Percentiles rank a stretch among this genome's conserved stretches.
These are phyloP conservation scores for Phymorhynchus buccinoides DNA, from an alignment of 1,140 invertebrate species.

Conservation along the genomic window DNA sequence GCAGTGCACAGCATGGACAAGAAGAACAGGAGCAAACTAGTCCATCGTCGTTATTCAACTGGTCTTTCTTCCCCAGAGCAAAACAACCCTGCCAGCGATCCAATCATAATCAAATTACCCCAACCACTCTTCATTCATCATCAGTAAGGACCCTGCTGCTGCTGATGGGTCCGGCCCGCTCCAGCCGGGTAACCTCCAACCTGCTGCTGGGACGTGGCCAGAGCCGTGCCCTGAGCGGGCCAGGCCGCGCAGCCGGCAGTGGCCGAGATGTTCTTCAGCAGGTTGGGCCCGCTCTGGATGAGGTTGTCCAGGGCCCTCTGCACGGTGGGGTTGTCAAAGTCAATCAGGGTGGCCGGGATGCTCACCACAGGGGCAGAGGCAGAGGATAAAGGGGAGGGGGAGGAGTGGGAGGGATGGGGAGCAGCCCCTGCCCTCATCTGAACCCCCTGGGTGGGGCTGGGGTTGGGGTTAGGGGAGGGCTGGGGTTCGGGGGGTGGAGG, in stretches of 20 bases:
- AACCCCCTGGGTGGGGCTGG: too few species aligned
- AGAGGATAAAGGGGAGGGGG: not conserved
- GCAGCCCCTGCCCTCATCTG: not conserved
- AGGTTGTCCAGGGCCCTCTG: constrained; percentile 74
- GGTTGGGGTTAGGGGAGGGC: not conserved
- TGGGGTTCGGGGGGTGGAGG: not conserved
- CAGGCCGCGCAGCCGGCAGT: not conserved
- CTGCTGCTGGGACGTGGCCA: not conserved
- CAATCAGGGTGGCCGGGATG: constrained; percentile 70
- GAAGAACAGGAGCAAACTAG: too few species aligned
- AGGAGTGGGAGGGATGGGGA: constrained; percentile 15
- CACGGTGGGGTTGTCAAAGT: constrained; percentile 74
- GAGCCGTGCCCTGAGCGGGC: not conserved
- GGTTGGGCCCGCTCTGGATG: constrained; percentile 70
- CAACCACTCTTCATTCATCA: too few species aligned
- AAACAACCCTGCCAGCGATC: too few species aligned
- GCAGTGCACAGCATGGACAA: too few species aligned
- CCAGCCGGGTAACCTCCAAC: not conserved
- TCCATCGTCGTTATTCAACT: too few species aligned
- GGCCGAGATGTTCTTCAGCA: constrained; percentile 58
- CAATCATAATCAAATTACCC: too few species aligned
- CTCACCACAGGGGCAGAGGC: constrained; percentile 18
- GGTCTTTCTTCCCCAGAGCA: too few species aligned
- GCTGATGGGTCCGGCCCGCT: not conserved
- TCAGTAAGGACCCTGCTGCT: not conserved